Percentiles rank a stretch among this genome's conserved stretches.
Conservation (phyloP, 2,888 invertebrate species). For the Aspidiotus destructor region DNA sequence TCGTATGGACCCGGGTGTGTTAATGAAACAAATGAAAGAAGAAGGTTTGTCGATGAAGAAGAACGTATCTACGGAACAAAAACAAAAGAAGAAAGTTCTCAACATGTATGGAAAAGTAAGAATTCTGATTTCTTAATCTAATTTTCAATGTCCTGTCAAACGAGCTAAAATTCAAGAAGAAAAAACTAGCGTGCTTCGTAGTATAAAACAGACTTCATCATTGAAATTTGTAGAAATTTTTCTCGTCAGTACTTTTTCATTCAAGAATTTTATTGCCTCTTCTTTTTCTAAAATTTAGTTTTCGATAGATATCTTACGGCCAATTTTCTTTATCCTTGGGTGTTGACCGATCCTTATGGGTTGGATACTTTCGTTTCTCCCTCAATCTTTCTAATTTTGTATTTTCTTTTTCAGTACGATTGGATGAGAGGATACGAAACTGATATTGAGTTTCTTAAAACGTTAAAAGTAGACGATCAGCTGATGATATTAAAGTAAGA, state of each 20-base stretch:
- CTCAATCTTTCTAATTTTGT: neutral
- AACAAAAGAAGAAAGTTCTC: conserved; percentile 40
- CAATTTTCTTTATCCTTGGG: too few relatives aligned
- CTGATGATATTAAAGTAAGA: conserved; percentile 25
- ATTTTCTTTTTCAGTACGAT: conserved; percentile 3
- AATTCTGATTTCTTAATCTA: too few relatives aligned
- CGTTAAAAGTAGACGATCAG: conserved; percentile 15
- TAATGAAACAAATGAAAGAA: conserved; percentile 81
- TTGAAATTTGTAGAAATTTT: neutral
- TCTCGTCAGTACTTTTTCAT: neutral
- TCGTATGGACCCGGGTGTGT: conserved; percentile 37
- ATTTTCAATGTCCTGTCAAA: too few relatives aligned
- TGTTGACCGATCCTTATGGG: too few relatives aligned
- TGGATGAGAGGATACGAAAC: conserved; percentile 30
- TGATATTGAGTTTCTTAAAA: conserved; percentile 19
- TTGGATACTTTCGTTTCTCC: too few relatives aligned
- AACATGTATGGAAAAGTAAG: conserved; percentile 12
- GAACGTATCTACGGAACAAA: conserved; percentile 46
- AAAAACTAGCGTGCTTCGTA: too few relatives aligned
- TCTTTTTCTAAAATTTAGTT: too few relatives aligned
- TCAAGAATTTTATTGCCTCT: too few relatives aligned
- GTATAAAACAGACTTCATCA: neutral
- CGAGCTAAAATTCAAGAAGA: too few relatives aligned
- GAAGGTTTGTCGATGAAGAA: conserved; percentile 83
- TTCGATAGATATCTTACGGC: too few relatives aligned